These are phyloP conservation scores for Lysandra bellargus DNA, from an alignment of 2,888 invertebrate species.

Conservation along the genomic window DNA sequence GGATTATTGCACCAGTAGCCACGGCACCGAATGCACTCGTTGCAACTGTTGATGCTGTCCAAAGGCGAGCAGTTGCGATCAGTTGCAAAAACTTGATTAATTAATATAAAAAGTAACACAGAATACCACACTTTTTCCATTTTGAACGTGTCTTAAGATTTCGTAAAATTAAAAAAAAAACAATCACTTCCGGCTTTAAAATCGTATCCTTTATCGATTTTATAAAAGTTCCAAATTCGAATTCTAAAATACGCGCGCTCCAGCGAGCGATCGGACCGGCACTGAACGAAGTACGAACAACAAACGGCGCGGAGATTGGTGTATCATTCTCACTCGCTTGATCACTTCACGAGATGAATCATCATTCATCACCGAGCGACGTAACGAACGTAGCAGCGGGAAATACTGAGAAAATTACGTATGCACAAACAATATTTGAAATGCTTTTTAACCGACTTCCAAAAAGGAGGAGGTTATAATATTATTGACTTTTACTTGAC, in stretches of 20 bases:
- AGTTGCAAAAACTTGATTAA: constrained; percentile 56
- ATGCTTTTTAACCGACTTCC: not conserved
- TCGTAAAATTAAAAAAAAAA: constrained; percentile 38
- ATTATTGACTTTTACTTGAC: too few species aligned
- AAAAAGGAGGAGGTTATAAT: too few species aligned
- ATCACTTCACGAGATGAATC: constrained; percentile 62
- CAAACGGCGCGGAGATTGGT: constrained; percentile 48
- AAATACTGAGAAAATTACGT: constrained; percentile 61
- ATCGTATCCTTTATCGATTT: not conserved
- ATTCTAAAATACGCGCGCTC: constrained; percentile 55
- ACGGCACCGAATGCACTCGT: constrained; percentile 65
- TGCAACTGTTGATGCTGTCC: constrained; percentile 51
- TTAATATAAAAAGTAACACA: constrained; percentile 56
- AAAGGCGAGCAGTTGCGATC: constrained; percentile 47
- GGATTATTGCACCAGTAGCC: constrained; percentile 61
- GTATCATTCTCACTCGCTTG: constrained; percentile 49
- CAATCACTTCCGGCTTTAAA: constrained; percentile 33
- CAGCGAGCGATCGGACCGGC: constrained; percentile 43
- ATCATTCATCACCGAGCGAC: constrained; percentile 45
- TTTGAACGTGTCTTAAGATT: constrained; percentile 36
- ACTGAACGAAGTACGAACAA: constrained; percentile 23
- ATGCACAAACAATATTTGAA: constrained; percentile 1
- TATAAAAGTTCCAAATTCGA: constrained; percentile 47
- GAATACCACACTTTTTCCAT: constrained; percentile 61
- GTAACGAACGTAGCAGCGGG: constrained; percentile 39